Evolutionary conservation across 1,140 invertebrate genomes (phyloP).

Genomic region (Pristionchus pacificus): DNA sequence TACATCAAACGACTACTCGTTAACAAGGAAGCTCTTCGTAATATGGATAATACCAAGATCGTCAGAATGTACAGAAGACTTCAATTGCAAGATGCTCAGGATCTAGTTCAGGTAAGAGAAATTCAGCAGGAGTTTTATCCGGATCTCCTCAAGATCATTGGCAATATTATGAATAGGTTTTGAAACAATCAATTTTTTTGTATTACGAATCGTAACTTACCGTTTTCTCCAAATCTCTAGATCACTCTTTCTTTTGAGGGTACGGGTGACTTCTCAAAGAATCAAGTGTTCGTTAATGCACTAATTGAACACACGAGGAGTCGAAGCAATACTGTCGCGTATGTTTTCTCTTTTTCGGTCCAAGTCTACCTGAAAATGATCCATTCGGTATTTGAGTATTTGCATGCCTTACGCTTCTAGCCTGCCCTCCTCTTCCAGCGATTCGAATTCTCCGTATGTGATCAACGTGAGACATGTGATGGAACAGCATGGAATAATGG

Average conservation of each 20-base stretch:
- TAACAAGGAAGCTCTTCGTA: constrained; percentile 40
- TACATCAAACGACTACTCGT: constrained; percentile 46
- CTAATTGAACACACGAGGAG: constrained; percentile 31
- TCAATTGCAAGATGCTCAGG: constrained; percentile 28
- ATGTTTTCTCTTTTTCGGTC: not conserved
- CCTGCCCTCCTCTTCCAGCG: no score
- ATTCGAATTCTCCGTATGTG: no score
- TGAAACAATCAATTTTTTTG: no score
- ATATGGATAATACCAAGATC: constrained; percentile 44
- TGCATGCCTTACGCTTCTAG: no score
- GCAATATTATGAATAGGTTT: no score
- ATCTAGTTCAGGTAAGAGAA: constrained; percentile 20
- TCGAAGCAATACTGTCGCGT: constrained; percentile 11
- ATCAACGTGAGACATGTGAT: no score
- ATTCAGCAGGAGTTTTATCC: no score
- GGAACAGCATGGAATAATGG: constrained; percentile 16
- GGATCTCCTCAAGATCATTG: no score
- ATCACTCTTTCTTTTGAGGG: constrained; percentile 9
- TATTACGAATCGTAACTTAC: no score
- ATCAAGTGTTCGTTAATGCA: constrained; percentile 25
- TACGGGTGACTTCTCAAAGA: constrained; percentile 20
- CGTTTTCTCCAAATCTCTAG: constrained; percentile 1
- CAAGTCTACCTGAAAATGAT: not conserved
- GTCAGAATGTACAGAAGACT: constrained; percentile 34
- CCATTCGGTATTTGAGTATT: no score